These are phyloP conservation scores for Philypnodon macrostomus DNA, from an alignment of 2,797 vertebrate species.

Conservation along the genomic window DNA sequence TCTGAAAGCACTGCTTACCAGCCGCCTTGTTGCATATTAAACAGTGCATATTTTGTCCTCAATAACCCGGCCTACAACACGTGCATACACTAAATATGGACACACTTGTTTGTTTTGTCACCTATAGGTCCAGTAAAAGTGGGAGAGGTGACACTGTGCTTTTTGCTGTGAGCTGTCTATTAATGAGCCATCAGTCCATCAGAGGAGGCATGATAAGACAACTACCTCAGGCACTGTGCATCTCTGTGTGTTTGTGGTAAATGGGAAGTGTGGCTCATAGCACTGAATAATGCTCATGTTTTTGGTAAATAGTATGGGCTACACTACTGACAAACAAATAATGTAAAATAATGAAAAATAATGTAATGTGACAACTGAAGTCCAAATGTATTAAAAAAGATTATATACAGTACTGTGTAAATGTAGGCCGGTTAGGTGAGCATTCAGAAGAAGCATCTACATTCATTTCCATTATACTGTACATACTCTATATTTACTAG, in stretches of 20 bases:
- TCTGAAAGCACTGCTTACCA: too few relatives aligned
- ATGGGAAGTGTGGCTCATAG: conserved; percentile 24
- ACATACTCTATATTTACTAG: too few relatives aligned
- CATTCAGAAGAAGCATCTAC: too few relatives aligned
- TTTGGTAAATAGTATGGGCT: conserved; percentile 3
- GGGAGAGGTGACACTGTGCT: conserved; percentile 55
- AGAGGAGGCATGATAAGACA: conserved; percentile 60
- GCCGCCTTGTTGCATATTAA: too few relatives aligned
- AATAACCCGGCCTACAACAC: not conserved
- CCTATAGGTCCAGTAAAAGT: conserved; percentile 35
- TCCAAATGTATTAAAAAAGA: too few relatives aligned
- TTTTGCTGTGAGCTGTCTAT: conserved; percentile 56
- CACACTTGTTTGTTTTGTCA: conserved; percentile 48
- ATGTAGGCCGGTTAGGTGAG: too few relatives aligned
- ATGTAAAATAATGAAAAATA: conserved; percentile 12
- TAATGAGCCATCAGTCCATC: conserved; percentile 70
- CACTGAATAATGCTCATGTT: conserved; percentile 47
- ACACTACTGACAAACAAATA: too few relatives aligned
- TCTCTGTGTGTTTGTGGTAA: conserved; percentile 27
- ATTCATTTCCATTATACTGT: too few relatives aligned
- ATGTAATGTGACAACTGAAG: conserved; percentile 19
- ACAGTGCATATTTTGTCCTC: not conserved
- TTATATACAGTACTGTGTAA: too few relatives aligned
- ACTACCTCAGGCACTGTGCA: conserved; percentile 51
- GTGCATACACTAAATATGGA: conserved; percentile 3